Percentiles rank a stretch among this genome's conserved stretches.
phyloP scores from a whole-genome alignment of 2,113 vertebrate species.

The Sinocyclocheilus anshuiensis region DNA sequence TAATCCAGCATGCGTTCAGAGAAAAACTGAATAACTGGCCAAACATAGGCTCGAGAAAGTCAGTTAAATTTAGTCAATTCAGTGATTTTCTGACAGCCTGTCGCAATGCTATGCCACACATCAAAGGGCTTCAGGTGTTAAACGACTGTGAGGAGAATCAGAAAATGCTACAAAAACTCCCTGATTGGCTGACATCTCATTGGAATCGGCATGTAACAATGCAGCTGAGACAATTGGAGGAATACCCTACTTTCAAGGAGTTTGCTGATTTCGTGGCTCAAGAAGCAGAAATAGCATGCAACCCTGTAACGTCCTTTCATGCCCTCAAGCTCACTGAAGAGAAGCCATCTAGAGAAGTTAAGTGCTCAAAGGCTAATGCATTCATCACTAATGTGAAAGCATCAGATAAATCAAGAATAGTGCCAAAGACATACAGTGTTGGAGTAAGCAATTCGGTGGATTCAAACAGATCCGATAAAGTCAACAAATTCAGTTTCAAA shows the following conservation, averaged over 20 bases:
- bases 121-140: constrained; percentile 51
- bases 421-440: constrained; percentile 9
- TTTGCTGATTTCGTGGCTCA: constrained; percentile 52
- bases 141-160: constrained; percentile 58
- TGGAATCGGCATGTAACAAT: constrained; percentile 57
- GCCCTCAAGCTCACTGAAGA: constrained; percentile 39
- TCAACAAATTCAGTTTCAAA: neutral
- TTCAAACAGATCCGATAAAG: neutral
- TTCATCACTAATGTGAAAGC: constrained; percentile 43
- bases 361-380: constrained; percentile 35
- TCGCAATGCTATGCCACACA: constrained; percentile 53
- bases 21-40: constrained; percentile 55
- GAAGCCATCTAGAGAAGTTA: constrained; percentile 28
- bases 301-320: constrained; percentile 47
- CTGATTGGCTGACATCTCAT: constrained; percentile 51
- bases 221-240: constrained; percentile 18
- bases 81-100: constrained; percentile 54
- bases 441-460: neutral
- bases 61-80: constrained; percentile 51
- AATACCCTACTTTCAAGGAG: constrained; percentile 43
- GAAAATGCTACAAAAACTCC: constrained; percentile 47
- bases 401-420: neutral
- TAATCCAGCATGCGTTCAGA: constrained; percentile 47
- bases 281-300: constrained; percentile 54
- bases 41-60: constrained; percentile 47